A percentile compares a stretch with the other conserved stretches of the same genome.
Evolutionary conservation across 2,797 vertebrate species (phyloP).

Genomic region (Hozukius guyotensis): DNA sequence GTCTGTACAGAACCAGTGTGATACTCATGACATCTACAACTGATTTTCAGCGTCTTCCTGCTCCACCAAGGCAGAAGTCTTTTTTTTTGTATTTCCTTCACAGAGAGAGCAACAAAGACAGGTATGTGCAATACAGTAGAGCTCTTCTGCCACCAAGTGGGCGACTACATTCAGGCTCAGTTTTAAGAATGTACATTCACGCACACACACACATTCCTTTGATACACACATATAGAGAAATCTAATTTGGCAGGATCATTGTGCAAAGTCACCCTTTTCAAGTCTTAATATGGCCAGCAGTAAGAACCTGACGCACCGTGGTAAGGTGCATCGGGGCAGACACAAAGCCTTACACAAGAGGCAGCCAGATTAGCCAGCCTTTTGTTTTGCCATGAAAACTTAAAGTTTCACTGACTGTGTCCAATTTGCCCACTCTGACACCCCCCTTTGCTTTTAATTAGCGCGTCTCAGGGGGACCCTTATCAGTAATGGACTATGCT

Average conservation of each 20-base stretch:
- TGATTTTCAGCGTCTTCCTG: conserved; percentile 30
- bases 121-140: conserved; percentile 28
- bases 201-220: not conserved
- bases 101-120: not conserved
- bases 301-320: conserved; percentile 21
- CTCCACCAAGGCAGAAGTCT: not conserved
- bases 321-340: conserved; percentile 31
- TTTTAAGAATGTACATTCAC: not conserved
- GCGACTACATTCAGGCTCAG: not conserved
- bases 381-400: conserved; percentile 63
- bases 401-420: conserved; percentile 61
- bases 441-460: conserved; percentile 79
- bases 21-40: conserved; percentile 39
- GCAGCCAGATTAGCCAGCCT: conserved; percentile 46
- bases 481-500: conserved; percentile 77
- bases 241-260: conserved; percentile 48
- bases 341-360: conserved; percentile 39
- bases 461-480: conserved; percentile 68
- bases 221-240: not conserved
- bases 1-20: conserved; percentile 19
- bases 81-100: not conserved
- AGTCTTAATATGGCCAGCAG: conserved; percentile 34
- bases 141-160: conserved; percentile 85
- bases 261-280: conserved; percentile 17
- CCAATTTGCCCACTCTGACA: conserved; percentile 58